Evolutionary conservation across 2,797 vertebrate species (phyloP), one percentile per base, ranked within the genome.

Genomic region (Stomatorhinus walkeri): DNA sequence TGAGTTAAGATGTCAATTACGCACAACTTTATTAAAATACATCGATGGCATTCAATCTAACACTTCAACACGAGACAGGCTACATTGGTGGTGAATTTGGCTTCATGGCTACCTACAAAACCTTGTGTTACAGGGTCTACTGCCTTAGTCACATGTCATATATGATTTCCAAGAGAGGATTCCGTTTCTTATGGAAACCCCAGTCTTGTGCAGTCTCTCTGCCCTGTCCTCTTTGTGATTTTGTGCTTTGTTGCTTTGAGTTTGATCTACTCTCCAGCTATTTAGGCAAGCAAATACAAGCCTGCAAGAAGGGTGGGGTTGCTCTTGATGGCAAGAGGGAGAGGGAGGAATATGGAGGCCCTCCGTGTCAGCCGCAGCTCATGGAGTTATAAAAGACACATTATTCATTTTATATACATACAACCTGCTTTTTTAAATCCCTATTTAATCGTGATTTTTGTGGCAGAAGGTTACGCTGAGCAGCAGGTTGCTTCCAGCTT

Each of bases 281-380:
- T 87, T 36, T 40, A 59, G 54, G 54, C 85, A 87, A 61, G 85
- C 24, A 61, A 87, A 87, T 56, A 87, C 85, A 87, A 87, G 85
- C 85, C 54, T 59, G 52, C 52, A 61, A 52, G 43, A 32, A 87
- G 52, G 51, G 85, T 59, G 28, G 85, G 85, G 85, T 40, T 32
- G 28, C 28, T 32, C 28, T 32, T 36, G 85, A 52, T 56, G 32
- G 16, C 28, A 59, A 22, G 32, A 59, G 28, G 19, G 52, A 14
- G 28, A 87, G 22, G 46, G 48, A 85, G 28, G 9, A 52, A 81
- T 46, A 81, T 46, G 0, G 52, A 54, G 28, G 85, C 24, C 24
- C 51, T 59, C 24, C 36, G 0, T 61, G 85, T 59, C 28, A 28
- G 28, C 9, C 51, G 40, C 68, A 76, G 32, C 68, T 36, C 68